Evolutionary conservation across 2,888 invertebrate species (phyloP), one percentile per base, ranked within the genome.

Genomic region (Polylopha cassiicola): DNA sequence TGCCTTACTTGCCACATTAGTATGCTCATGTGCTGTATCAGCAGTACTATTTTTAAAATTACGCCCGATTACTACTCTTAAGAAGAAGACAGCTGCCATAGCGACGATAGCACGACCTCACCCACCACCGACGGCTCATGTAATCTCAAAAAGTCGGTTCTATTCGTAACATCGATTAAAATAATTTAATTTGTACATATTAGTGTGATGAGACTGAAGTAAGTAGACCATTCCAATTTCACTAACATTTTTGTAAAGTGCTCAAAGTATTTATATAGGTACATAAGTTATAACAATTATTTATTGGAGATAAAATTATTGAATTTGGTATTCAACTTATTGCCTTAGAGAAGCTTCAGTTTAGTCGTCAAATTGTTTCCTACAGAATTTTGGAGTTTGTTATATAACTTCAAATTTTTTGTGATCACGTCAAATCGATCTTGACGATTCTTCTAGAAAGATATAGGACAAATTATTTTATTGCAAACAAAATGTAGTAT

Each of bases 21-120:
- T 96, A 39, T 90, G 93, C 42, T 95, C 96, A 5, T 97, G 95
- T 66, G 86, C 95, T 17, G 88, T 95, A 49, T 95, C 96, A 31
- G 93, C 95, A 11, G 91, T 96, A 58, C 87, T 97, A 9, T 96
- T 94, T 73, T 87, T 95, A 27, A 90, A 94, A 55, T 85, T 95
- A 58, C 87, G 92, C 55, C 93, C 93, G 8, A 91, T 92, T 52
- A 80, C 89, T 3, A 76, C 87, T 20, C 58, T 87, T 39, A 87
- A 84, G 55, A 85, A 87, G 66, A 87, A 88, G 55, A 88, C 87
- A 6, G 84, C 87, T 23, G 76, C 84, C 1, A 73, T 80, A 26
- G 54, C 81, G 33, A 82, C 84, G 66, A 74, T 84, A 73, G 64
- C 79, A 2, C 73, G 81, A 58, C 81, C 82, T 44, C 84, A 76